Evolutionary conservation across 2,113 vertebrate species (phyloP).

Genomic region (Melanocharis versteri): DNA sequence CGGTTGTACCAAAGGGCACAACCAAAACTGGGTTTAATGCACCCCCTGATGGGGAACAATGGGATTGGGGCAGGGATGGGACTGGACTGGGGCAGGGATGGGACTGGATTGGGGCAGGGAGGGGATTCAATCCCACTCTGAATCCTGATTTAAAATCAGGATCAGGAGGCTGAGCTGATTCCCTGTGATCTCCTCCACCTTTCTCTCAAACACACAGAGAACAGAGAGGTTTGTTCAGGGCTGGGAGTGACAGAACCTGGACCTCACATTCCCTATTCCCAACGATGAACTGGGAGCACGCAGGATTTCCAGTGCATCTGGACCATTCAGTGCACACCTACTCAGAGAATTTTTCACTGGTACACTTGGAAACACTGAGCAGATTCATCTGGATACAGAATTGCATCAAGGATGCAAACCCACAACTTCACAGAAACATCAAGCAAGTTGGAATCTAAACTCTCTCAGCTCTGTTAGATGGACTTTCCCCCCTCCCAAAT

Average conservation of each 20-base stretch:
- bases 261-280: accelerated
- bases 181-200: not conserved
- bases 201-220: not conserved
- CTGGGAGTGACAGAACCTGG: not conserved
- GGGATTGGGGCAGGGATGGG: not conserved
- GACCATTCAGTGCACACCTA: no score
- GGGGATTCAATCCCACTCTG: not conserved
- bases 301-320: accelerated
- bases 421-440: not conserved
- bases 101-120: accelerated
- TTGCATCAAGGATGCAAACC: not conserved
- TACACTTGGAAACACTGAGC: not conserved
- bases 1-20: accelerated
- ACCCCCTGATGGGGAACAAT: not conserved
- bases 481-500: not conserved
- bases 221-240: not conserved
- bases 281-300: not conserved
- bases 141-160: not conserved
- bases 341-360: no score
- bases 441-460: not conserved
- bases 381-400: not conserved
- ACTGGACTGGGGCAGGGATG: accelerated
- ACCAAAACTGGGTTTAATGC: accelerated
- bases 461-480: not conserved
- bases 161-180: not conserved